These are phyloP conservation scores for Nymphalis c-album DNA, from an alignment of 2,888 invertebrate genomes.

Conservation along the genomic window DNA sequence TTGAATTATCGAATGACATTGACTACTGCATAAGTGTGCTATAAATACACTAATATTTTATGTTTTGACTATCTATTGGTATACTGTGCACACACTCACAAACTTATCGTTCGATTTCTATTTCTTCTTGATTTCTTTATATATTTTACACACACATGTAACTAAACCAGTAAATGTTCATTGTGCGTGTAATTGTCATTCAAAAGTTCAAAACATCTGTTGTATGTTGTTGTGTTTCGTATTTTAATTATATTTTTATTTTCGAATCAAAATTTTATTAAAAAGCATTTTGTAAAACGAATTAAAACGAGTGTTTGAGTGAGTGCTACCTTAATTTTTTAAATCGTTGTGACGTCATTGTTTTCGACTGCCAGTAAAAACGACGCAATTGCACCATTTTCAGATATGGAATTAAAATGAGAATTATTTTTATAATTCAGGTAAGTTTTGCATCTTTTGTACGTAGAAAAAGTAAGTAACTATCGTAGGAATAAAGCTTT, in stretches of 20 bases:
- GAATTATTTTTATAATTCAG: constrained; percentile 65
- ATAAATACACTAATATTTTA: constrained; percentile 8
- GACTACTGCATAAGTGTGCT: constrained; percentile 15
- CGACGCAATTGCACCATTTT: constrained; percentile 83
- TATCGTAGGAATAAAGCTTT: constrained; percentile 29
- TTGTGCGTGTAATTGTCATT: constrained; percentile 51
- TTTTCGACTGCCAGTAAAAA: constrained; percentile 80
- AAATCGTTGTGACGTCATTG: constrained; percentile 82
- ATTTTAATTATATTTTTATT: constrained; percentile 66
- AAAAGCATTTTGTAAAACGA: constrained; percentile 42
- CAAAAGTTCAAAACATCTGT: constrained; percentile 74
- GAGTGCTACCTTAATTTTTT: constrained; percentile 60
- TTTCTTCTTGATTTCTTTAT: constrained; percentile 26
- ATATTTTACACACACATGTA: constrained; percentile 45
- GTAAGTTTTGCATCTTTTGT: constrained; percentile 51
- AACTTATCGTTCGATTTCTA: constrained; percentile 27
- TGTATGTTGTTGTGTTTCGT: constrained; percentile 73
- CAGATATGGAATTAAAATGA: constrained; percentile 79
- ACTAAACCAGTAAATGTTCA: constrained; percentile 40
- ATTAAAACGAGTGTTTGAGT: constrained; percentile 50
- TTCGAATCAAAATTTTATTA: constrained; percentile 30
- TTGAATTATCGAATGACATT: constrained; percentile 10
- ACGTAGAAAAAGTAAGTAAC: neutral
- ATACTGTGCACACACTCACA: constrained; percentile 24
- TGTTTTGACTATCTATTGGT: constrained; percentile 2